phyloP scores from a whole-genome alignment of 1,140 invertebrate genomes.

The Philopotamus ludificatus region DNA sequence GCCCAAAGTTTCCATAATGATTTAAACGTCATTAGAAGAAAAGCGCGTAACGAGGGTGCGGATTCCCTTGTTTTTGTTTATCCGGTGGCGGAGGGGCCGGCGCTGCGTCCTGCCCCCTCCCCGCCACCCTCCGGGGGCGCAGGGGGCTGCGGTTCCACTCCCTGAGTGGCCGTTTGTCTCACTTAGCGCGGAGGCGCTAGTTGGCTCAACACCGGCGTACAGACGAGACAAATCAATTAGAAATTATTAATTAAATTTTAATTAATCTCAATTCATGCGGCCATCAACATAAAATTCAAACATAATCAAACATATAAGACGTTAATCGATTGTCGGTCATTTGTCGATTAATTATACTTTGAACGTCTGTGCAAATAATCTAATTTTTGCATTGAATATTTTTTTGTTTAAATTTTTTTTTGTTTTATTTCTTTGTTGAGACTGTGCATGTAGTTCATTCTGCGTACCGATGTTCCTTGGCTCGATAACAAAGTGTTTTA shows the following conservation, averaged over 20 bases:
- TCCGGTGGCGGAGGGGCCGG: slow-evolving; percentile 13
- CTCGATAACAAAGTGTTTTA: slow-evolving; percentile 42
- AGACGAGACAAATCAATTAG: background rate
- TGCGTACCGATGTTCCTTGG: slow-evolving; percentile 31
- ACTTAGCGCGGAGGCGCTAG: slow-evolving; percentile 37
- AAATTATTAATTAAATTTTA: too few relatives aligned
- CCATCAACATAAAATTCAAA: too few relatives aligned
- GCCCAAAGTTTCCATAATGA: slow-evolving; percentile 40
- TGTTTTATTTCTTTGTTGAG: background rate
- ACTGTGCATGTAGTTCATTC: slow-evolving; percentile 38
- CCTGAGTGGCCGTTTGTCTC: slow-evolving; percentile 43
- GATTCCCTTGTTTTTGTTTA: slow-evolving; percentile 42
- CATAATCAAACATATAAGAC: too few relatives aligned
- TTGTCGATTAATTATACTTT: too few relatives aligned
- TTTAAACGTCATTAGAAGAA: slow-evolving; percentile 43
- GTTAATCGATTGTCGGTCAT: too few relatives aligned
- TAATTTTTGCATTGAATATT: background rate
- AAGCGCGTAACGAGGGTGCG: slow-evolving; percentile 40
- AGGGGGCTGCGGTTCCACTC: slow-evolving; percentile 36
- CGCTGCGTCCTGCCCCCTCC: background rate
- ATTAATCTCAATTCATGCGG: too few relatives aligned
- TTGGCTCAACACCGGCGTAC: slow-evolving; percentile 22
- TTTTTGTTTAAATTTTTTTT: too few relatives aligned
- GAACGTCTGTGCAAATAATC: background rate
- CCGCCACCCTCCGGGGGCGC: background rate